Conservation (phyloP, 2,113 vertebrate genomes). For the Promerops cafer region DNA sequence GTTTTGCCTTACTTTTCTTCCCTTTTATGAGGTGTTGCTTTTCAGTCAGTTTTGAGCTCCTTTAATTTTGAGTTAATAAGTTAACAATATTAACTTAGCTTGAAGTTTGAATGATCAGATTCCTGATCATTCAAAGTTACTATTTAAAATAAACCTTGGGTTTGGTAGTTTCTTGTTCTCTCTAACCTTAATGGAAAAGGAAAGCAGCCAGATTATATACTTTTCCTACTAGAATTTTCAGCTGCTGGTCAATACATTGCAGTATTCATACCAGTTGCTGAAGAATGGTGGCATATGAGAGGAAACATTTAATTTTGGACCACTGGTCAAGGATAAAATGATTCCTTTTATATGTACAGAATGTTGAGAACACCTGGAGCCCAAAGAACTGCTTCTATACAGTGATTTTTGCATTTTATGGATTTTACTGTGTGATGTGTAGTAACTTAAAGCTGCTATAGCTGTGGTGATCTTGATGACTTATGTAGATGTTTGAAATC, state of each 20-base stretch:
- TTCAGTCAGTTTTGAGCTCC: not conserved
- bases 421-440: not conserved
- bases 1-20: not conserved
- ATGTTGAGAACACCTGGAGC: not conserved
- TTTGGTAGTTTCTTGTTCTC: not conserved
- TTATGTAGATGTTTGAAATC: not conserved
- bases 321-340: not conserved
- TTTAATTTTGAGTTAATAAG: not conserved
- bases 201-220: not conserved
- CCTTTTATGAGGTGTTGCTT: not conserved
- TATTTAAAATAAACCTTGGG: not conserved
- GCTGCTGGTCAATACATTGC: not conserved
- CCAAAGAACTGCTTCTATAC: not conserved
- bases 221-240: not conserved
- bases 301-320: not conserved
- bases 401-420: not conserved
- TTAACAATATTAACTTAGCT: not conserved
- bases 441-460: not conserved
- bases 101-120: no score
- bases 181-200: not conserved
- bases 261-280: not conserved
- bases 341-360: not conserved
- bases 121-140: not conserved
- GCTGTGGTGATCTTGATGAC: not conserved
- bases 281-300: not conserved